phyloP scores from a whole-genome alignment of 2,797 vertebrate genomes.

The Siniperca scherzeri region DNA sequence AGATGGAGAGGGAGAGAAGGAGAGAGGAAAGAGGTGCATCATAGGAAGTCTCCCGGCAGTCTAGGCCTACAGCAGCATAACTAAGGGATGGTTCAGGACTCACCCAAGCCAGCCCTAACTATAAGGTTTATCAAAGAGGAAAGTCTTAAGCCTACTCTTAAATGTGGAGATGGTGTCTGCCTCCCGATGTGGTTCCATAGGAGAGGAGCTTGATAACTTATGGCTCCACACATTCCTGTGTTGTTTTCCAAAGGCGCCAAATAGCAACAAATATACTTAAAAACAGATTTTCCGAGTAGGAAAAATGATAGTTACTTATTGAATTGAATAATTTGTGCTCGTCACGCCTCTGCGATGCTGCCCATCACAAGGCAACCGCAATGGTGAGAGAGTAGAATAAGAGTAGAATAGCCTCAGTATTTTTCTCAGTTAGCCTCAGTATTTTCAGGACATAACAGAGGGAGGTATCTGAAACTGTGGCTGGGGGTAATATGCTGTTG shows the following conservation, averaged over 20 bases:
- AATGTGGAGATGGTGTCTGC: no score
- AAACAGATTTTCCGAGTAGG: conserved; percentile 60
- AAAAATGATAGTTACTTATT: conserved; percentile 55
- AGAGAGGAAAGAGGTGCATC: no score
- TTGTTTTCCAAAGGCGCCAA: conserved; percentile 74
- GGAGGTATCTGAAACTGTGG: conserved; percentile 56
- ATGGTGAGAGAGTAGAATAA: conserved; percentile 39
- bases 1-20: no score
- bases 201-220: no score
- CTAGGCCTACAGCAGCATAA: no score
- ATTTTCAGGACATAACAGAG: conserved; percentile 46
- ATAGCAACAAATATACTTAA: conserved; percentile 72
- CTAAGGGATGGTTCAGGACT: no score
- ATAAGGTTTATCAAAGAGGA: no score
- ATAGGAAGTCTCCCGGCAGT: no score
- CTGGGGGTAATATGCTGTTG: conserved; percentile 42
- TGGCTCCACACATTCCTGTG: conserved; percentile 55
- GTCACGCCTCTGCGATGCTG: conserved; percentile 58
- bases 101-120: no score
- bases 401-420: conserved; percentile 41
- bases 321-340: conserved; percentile 72
- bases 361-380: conserved; percentile 65
- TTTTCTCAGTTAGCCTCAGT: conserved; percentile 58
- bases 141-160: no score
- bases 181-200: no score